These are phyloP conservation scores for Mechanitis messenoides DNA, from an alignment of 2,888 invertebrate species.

Conservation along the genomic window DNA sequence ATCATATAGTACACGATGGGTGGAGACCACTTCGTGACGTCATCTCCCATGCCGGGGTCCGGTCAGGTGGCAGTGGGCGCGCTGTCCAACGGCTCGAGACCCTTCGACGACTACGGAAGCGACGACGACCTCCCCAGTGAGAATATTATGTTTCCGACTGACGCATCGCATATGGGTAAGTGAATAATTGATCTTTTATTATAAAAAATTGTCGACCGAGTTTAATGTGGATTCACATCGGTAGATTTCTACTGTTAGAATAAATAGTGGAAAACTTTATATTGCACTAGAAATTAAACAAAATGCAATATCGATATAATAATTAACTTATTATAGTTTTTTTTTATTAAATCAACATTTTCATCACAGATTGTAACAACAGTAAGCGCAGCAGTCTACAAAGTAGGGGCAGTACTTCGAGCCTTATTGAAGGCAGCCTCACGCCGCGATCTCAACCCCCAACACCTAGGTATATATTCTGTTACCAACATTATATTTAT, in stretches of 20 bases:
- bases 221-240: no score
- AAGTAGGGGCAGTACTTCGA: constrained; percentile 93
- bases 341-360: constrained; percentile 6
- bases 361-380: constrained; percentile 81
- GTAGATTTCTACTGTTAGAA: no score
- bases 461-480: constrained; percentile 81
- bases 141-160: constrained; percentile 88
- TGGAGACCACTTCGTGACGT: constrained; percentile 68
- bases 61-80: constrained; percentile 69
- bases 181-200: constrained; percentile 5
- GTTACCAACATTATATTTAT: background rate
- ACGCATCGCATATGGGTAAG: constrained; percentile 79
- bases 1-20: constrained; percentile 43
- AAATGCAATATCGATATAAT: no score
- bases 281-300: no score
- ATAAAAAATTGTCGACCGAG: background rate
- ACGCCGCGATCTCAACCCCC: constrained; percentile 94
- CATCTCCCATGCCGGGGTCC: constrained; percentile 62
- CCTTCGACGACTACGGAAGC: constrained; percentile 88
- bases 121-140: constrained; percentile 93
- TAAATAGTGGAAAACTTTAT: no score
- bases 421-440: constrained; percentile 87
- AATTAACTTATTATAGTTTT: no score
- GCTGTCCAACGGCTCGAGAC: constrained; percentile 78
- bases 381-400: constrained; percentile 94